Base-by-base conservation (phyloP, 2,797 vertebrate genomes). In the Eulemur mongoz region DNA sequence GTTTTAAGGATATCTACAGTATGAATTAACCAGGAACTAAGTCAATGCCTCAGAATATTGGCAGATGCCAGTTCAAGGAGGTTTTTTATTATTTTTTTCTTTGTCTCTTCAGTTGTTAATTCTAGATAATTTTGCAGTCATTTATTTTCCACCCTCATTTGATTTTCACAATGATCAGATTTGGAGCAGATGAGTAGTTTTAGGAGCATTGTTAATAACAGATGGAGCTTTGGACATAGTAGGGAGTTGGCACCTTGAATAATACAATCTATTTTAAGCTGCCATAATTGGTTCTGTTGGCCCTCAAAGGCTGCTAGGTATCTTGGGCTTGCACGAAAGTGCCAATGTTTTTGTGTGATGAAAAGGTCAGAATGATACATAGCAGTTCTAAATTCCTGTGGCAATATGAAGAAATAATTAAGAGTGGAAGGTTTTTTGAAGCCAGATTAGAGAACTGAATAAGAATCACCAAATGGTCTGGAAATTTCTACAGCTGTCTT, bases 241-340 rank as follows among this genome's bases (percentile, higher is more conserved):
- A 86, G 91, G 69, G 22, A 85, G 45, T 65, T 89, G 73, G 89
- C 65, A 30, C 86, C 82, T 80, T 65, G 43, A 91, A 76, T 80
- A 79, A 87, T 76, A 10, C 72, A 94, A 83, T 95, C 52, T 98
- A 80, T 93, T 91, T 94, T 94, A 89, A 96, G 52, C 59, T 40
- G 13, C 81, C 30, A 7, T 85, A 57, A 91, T 91, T 95, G 89
- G 89, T 50, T 86, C 78, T 75, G 18, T 91, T 69, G 78, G 67
- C 48, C n/a, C 57, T 76, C 48, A 89, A 93, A 95, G 59, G 70
- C 57, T 86, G 20, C 84, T 35, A 38, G 81, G 78, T 73, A 57
- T 95, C 81, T 94, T 85, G 65, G 67, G 30, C 38, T 82, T 85
- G 35, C 59, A 89, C 18, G 61, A 63, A 82, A 93, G 14, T 85